phyloP scores from a whole-genome alignment of 2,113 vertebrate genomes.

The Syngnathus scovelli region DNA sequence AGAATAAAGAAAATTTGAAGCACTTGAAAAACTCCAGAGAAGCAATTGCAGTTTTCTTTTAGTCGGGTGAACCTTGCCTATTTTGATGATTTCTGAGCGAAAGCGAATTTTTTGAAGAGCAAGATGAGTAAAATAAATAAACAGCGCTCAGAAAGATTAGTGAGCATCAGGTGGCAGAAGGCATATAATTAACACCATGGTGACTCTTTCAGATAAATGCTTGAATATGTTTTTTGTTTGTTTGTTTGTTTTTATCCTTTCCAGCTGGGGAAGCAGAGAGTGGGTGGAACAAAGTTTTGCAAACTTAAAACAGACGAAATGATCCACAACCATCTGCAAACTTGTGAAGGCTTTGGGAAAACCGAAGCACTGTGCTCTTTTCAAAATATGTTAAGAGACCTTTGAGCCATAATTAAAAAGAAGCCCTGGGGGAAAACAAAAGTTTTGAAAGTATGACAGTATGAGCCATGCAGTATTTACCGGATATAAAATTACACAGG shows the following conservation, averaged over 20 bases:
- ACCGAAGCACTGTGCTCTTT: not conserved
- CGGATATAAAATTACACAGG: too few relatives aligned
- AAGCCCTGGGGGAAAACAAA: not conserved
- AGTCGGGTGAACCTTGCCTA: not conserved
- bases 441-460: not conserved
- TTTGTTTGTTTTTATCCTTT: not conserved
- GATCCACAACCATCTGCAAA: not conserved
- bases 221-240: not conserved
- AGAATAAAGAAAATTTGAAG: not conserved
- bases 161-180: not conserved
- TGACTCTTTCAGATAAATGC: not conserved
- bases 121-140: not conserved
- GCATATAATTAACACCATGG: slow-evolving; percentile 5
- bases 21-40: not conserved
- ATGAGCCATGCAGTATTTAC: too few relatives aligned
- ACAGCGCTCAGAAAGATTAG: not conserved
- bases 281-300: slow-evolving; percentile 3
- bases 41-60: not conserved
- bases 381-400: not conserved
- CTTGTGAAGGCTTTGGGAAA: not conserved
- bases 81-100: not conserved
- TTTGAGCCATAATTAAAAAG: not conserved
- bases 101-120: not conserved
- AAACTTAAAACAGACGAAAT: not conserved
- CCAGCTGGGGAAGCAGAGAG: not conserved